phyloP scores from a whole-genome alignment of 92 coral and sea anemone genomes.

The Montipora capitata region DNA sequence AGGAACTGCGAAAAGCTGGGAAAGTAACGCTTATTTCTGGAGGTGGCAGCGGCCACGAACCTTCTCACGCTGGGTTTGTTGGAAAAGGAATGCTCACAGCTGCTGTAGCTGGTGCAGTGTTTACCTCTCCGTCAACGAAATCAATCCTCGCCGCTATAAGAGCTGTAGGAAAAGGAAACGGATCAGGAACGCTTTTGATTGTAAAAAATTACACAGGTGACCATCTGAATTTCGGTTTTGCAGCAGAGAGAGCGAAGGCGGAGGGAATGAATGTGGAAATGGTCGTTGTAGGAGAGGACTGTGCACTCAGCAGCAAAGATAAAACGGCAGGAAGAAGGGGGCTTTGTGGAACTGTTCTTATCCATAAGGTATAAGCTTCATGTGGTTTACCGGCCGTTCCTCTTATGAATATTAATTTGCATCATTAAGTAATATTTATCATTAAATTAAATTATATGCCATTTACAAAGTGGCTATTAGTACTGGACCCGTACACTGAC shows the following conservation, averaged over 20 bases:
- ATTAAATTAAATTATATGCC: no score
- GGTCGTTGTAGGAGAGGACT: constrained; percentile 97
- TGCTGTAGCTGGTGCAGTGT: constrained; percentile 96
- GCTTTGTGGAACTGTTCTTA: constrained; percentile 95
- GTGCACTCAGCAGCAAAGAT: constrained; percentile 95
- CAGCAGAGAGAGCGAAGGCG: constrained; percentile 95
- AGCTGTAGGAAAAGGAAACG: constrained; percentile 91
- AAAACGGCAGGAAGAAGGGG: constrained; percentile 99
- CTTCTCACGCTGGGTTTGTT: constrained; percentile 94
- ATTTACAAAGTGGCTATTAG: no score
- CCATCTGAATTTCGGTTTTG: constrained; percentile 95
- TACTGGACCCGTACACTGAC: no score
- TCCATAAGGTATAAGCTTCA: constrained; percentile 86
- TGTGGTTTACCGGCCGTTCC: not conserved
- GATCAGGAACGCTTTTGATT: constrained; percentile 89
- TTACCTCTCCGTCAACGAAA: constrained; percentile 96
- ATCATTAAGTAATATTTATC: no score
- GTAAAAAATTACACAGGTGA: constrained; percentile 99
- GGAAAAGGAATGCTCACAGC: constrained; percentile 98
- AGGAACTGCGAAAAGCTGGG: constrained; percentile 83
- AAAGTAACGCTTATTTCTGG: constrained; percentile 92
- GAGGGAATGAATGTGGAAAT: constrained; percentile 95
- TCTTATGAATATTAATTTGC: not conserved
- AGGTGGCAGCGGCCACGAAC: constrained; percentile 99
- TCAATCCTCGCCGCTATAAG: constrained; percentile 95